These are phyloP conservation scores for Gallinago stenura DNA, from an alignment of 2,797 vertebrate species.

Conservation along the genomic window DNA sequence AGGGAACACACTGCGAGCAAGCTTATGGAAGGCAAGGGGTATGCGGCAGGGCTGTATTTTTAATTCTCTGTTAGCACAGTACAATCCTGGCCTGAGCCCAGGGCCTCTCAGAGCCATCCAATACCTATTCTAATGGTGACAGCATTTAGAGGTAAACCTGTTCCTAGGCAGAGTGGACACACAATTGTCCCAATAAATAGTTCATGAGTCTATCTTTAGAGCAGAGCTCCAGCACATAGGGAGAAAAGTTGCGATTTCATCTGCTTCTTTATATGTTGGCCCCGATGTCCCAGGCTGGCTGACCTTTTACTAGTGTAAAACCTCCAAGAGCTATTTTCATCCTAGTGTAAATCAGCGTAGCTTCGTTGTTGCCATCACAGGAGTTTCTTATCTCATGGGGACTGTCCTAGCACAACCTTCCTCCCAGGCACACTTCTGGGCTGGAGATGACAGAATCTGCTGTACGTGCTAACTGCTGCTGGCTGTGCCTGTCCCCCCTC, in stretches of 20 bases:
- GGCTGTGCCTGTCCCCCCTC: neutral
- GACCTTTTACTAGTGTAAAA: slow-evolving; percentile 35
- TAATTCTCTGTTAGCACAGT: neutral
- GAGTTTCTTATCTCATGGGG: neutral
- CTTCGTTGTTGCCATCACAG: neutral
- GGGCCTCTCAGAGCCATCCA: neutral
- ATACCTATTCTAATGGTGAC: neutral
- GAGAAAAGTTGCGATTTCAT: neutral
- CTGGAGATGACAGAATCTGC: neutral
- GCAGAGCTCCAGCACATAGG: neutral
- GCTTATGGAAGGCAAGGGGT: neutral
- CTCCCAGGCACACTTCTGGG: neutral
- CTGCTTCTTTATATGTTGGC: neutral
- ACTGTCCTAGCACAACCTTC: slow-evolving; percentile 7
- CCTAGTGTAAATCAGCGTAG: neutral
- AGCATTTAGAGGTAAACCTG: neutral
- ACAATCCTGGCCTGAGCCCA: neutral
- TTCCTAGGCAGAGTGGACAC: neutral
- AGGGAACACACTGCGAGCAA: neutral
- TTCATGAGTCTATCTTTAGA: slow-evolving; percentile 8
- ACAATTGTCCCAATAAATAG: neutral
- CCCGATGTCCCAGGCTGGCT: neutral
- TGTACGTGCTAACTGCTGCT: neutral
- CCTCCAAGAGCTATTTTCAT: slow-evolving; percentile 30
- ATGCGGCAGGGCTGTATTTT: neutral